Conservation (phyloP, 2,797 vertebrate genomes). For the Synanceia verrucosa region DNA sequence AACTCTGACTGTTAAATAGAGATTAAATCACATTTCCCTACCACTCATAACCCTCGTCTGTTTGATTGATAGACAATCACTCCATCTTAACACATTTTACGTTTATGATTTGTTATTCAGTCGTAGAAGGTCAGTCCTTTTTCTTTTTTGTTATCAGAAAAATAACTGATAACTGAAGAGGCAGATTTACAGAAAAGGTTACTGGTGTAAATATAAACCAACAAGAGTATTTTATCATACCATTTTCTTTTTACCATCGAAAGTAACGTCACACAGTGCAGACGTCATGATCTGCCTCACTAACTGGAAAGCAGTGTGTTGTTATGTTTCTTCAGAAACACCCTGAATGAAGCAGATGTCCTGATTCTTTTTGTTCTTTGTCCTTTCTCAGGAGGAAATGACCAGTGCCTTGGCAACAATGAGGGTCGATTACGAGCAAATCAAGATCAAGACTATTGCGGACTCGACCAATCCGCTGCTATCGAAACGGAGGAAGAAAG, state of each 20-base stretch:
- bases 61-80: neutral
- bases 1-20: neutral
- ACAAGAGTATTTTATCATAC: too few relatives aligned
- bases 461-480: conserved; percentile 96
- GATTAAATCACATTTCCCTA: neutral
- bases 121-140: too few relatives aligned
- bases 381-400: conserved; percentile 92
- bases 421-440: conserved; percentile 97
- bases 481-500: conserved; percentile 94
- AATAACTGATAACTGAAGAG: too few relatives aligned
- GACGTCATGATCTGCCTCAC: neutral
- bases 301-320: neutral
- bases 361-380: conserved; percentile 1
- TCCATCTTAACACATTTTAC: too few relatives aligned
- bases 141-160: too few relatives aligned
- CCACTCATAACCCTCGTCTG: neutral
- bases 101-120: too few relatives aligned
- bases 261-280: neutral
- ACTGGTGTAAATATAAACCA: too few relatives aligned
- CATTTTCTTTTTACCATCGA: neutral
- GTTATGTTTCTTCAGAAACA: neutral
- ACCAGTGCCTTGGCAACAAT: conserved; percentile 98
- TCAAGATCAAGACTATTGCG: conserved; percentile 98
- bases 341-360: neutral
- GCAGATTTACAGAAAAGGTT: too few relatives aligned